phyloP scores from a whole-genome alignment of 2,113 vertebrate species.

The Lucifuga dentata region DNA sequence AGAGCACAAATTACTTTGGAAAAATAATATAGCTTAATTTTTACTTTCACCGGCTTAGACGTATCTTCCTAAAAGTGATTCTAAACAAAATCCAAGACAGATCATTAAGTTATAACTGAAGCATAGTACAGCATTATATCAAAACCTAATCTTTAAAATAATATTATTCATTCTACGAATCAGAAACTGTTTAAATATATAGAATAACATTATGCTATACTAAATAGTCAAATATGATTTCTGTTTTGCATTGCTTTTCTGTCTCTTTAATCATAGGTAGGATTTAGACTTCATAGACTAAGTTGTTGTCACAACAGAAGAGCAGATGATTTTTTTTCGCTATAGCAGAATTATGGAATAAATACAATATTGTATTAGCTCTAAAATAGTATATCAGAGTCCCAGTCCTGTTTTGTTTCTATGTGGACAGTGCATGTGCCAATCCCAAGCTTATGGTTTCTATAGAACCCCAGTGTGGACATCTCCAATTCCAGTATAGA shows the following conservation, averaged over 20 bases:
- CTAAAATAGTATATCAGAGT: conserved; percentile 8
- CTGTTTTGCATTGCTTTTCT: conserved; percentile 13
- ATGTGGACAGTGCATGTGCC: conserved; percentile 64
- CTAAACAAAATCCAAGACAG: conserved; percentile 2
- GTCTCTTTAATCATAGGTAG: not conserved
- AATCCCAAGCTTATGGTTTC: conserved; percentile 71
- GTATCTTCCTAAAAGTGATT: not conserved
- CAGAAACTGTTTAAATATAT: conserved; percentile 13
- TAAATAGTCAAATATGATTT: conserved; percentile 1
- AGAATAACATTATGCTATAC: no score
- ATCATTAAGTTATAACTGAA: no score
- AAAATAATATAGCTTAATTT: not conserved
- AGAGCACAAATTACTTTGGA: conserved; percentile 76
- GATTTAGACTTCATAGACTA: conserved; percentile 1
- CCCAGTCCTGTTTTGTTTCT: conserved; percentile 22
- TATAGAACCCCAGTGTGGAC: conserved; percentile 52
- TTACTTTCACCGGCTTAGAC: not conserved
- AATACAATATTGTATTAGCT: not conserved
- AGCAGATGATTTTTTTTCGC: not conserved
- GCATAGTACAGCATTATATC: not conserved
- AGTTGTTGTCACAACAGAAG: conserved; percentile 9
- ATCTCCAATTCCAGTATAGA: conserved; percentile 48
- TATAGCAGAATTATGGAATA: not conserved
- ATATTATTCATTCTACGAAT: conserved; percentile 2
- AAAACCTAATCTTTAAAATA: conserved; percentile 11